Conservation (phyloP, 1,140 invertebrate species). For the Cyrtorhinus lividipennis region DNA sequence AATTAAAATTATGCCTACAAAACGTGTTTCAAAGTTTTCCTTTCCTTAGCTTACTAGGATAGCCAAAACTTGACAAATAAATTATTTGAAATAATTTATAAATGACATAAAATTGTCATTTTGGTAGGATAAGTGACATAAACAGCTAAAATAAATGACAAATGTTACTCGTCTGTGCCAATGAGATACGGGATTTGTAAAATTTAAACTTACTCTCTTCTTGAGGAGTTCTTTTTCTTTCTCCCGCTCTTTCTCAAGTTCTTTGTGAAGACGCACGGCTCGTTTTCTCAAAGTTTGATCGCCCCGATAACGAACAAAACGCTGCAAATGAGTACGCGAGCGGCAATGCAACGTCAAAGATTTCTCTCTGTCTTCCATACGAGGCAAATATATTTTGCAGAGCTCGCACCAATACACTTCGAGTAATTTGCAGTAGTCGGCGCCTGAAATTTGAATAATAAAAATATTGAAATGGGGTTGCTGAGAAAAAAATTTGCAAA, state of each 20-base stretch:
- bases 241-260: slow-evolving; percentile 17
- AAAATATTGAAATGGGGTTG: too few species aligned
- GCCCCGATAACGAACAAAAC: slow-evolving; percentile 18
- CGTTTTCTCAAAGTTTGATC: slow-evolving; percentile 13
- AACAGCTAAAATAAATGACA: too few species aligned
- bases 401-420: slow-evolving; percentile 55
- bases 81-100: too few species aligned
- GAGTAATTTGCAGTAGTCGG: slow-evolving; percentile 56
- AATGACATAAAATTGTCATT: too few species aligned
- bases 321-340: slow-evolving; percentile 23
- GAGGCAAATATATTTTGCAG: slow-evolving; percentile 53
- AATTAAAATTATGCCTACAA: too few species aligned
- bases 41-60: too few species aligned
- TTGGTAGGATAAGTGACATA: too few species aligned
- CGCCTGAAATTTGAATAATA: slow-evolving; percentile 35
- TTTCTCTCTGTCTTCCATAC: slow-evolving; percentile 41
- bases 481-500: too few species aligned
- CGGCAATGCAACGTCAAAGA: slow-evolving; percentile 24
- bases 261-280: slow-evolving; percentile 15
- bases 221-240: slow-evolving; percentile 5
- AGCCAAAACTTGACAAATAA: too few species aligned
- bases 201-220: background rate
- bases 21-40: too few species aligned
- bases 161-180: too few species aligned
- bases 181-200: too few species aligned